Evolutionary conservation across 1,140 invertebrate genomes (phyloP).

Genomic region (Cardiocondyla obscurior): DNA sequence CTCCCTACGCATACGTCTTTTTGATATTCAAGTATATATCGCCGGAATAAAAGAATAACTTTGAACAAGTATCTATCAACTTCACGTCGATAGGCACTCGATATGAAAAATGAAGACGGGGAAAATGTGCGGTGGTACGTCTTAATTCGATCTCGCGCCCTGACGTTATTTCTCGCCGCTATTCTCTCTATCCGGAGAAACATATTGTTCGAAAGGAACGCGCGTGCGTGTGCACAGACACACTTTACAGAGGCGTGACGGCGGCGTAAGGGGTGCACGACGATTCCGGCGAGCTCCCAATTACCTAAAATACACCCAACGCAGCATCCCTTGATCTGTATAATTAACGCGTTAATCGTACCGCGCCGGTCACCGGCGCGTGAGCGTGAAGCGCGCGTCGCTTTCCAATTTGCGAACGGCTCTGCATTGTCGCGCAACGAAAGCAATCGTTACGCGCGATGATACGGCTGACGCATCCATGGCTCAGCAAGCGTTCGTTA

Average conservation of each 20-base stretch:
- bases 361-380: conserved; percentile 57
- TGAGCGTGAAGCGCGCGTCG: conserved; percentile 67
- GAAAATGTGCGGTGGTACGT: background rate
- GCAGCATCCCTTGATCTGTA: conserved; percentile 64
- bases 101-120: background rate
- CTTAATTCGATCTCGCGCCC: background rate
- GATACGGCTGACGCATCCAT: conserved; percentile 62
- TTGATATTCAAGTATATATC: background rate
- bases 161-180: background rate
- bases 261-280: conserved; percentile 15
- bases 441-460: conserved; percentile 66
- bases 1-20: background rate
- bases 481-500: conserved; percentile 62
- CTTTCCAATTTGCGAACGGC: conserved; percentile 68
- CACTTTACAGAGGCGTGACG: conserved; percentile 16
- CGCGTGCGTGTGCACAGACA: background rate
- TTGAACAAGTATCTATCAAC: background rate
- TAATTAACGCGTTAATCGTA: conserved; percentile 69
- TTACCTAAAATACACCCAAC: conserved; percentile 68
- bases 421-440: conserved; percentile 59
- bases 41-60: conserved; percentile 1
- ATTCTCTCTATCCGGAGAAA: background rate
- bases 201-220: background rate
- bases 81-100: background rate
- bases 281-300: conserved; percentile 62